Evolutionary conservation across 2,888 invertebrate species (phyloP), one percentile per base, ranked within the genome.

Genomic region (Lasioglossum marginatum): DNA sequence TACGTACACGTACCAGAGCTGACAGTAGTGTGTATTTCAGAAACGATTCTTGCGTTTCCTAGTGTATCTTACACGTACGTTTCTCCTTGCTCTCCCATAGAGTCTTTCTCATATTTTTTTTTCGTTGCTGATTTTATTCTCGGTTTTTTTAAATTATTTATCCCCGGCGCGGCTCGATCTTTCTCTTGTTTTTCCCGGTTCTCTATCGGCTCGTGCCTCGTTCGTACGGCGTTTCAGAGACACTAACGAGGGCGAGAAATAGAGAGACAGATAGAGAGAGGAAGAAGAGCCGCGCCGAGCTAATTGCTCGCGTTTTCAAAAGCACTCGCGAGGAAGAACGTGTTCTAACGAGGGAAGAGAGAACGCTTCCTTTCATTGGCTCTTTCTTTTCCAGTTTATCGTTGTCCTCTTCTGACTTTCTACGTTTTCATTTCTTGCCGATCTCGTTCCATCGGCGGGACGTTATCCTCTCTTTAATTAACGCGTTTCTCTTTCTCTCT

Each of bases 11-110:
- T 37, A 88, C 90, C 86, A 88, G 71, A 86, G 86, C 86, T 79
- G 82, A 86, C 2, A 73, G 81, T 86, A 87, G 79, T 87, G 85
- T 90, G 90, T 81, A 90, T 90, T 90, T 88, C 89, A 87, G 82
- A 85, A 87, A 88, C 89, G 87, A 37, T 83, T 78, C 86, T 68
- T 84, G 70, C 82, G 88, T 89, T 85, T 76, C 85, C 87, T 87
- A 87, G 82, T 81, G 82, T 86, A 82, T 89, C 77, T 70, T 85
- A 86, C 60, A 86, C 72, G 73, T 84, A 81, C 80, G 77, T 86
- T 77, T 81, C 60, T 83, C 78, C 79, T 83, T 83, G 31, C 60
- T 81, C 40, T 34, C 83, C 83, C 10, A 79, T 82, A 43, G 66
- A 37, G 66, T 2, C 23, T 60, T 71, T 23, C 34, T 73, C 66